Evolutionary conservation across 2,113 vertebrate species (phyloP), one percentile per base, ranked within the genome.

Genomic region (Thymallus thymallus): DNA sequence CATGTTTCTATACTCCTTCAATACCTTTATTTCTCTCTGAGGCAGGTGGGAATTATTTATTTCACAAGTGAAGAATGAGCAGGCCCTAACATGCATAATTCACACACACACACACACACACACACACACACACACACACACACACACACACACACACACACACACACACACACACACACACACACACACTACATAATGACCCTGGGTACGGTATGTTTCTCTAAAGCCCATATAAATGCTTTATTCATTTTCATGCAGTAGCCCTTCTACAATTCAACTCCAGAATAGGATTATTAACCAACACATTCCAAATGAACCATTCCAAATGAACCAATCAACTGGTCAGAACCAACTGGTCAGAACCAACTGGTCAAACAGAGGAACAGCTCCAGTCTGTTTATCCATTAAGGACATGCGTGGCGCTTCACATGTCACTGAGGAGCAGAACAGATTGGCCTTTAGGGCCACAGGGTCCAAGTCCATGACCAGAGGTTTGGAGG

Each of bases 391-490:
- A 14, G 23, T n/a, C 76, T 86, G 68, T 81, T 88, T 88, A 88
- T 88, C 87, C 75, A 64, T 86, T 88, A 86, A 85, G 77, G 74
- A 71, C 80, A 90, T 87, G 86, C 86, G 79, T 80, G 68, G 79
- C 10, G 16, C 75, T 74, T 79, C 63, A 4, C 6, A 69, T 10
- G 64, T 79, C 69, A 76, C 82, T 60, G 70, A 65, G 82, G 74
- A 88, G 74, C 68, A 69, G 83, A 88, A 87, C 88, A 91, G 87
- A 87, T 89, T 90, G 90, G 86, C 86, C 86, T 82, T 85, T 80
- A 78, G 77, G 81, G 83, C 80, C 80, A 87, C 67, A 56, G 77
- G 74, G 85, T 88, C 87, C 88, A 89, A 88, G 89, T 91, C 87
- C 88, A 89, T 85, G 88, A 89, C 88, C 85, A 87, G 84, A 82